These are phyloP conservation scores for Lasioglossum marginatum DNA, from an alignment of 2,888 invertebrate species.

Conservation along the genomic window DNA sequence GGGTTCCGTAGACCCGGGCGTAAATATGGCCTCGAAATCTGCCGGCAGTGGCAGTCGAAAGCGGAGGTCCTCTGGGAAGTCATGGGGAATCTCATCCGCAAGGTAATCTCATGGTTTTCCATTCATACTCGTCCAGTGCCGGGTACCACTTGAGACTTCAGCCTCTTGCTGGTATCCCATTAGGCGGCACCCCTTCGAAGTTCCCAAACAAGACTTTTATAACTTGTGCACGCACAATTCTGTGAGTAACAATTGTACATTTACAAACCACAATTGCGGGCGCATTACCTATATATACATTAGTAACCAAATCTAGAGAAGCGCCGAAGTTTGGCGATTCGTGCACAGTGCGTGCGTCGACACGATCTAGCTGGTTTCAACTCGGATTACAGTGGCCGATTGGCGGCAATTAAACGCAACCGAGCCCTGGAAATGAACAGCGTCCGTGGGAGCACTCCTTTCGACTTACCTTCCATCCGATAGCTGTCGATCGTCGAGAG, in stretches of 20 bases:
- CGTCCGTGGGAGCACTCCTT: background rate
- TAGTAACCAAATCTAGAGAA: no score
- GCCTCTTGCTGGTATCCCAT: background rate
- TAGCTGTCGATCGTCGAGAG: background rate
- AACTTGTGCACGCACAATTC: no score
- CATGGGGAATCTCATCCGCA: conserved; percentile 76
- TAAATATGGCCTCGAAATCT: conserved; percentile 64
- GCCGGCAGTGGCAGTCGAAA: conserved; percentile 63
- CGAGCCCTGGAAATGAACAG: background rate
- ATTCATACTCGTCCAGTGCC: background rate
- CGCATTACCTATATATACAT: no score
- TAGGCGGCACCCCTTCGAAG: background rate
- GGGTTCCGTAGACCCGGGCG: conserved; percentile 65
- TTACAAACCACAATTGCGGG: background rate
- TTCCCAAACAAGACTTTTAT: background rate
- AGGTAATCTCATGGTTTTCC: conserved; percentile 64
- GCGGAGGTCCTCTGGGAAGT: conserved; percentile 65
- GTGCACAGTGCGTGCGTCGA: background rate
- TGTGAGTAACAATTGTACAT: background rate
- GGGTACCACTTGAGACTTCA: background rate
- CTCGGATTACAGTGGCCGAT: background rate
- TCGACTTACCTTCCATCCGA: background rate
- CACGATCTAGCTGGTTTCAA: background rate
- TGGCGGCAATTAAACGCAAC: background rate
- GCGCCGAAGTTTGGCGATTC: no score